Percentiles rank a stretch among this genome's conserved stretches.
Conservation (phyloP, 1,140 invertebrate genomes). For the Venturia canescens region DNA sequence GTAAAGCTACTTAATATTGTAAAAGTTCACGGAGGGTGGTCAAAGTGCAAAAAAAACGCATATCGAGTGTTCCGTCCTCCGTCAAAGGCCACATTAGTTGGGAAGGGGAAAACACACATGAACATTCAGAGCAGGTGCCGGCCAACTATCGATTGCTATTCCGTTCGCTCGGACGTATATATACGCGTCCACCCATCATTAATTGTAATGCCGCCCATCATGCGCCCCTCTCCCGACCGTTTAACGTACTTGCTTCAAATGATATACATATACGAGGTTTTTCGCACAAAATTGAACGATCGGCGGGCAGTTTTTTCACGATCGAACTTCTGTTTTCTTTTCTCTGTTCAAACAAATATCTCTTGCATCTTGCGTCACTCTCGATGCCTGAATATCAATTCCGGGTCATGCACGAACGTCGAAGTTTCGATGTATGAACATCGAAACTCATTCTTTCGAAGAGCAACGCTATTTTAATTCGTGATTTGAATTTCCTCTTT, state of each 20-base stretch:
- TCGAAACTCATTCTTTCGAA: too few relatives aligned
- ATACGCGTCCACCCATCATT: slow-evolving; percentile 55
- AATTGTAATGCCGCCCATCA: slow-evolving; percentile 67
- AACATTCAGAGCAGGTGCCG: slow-evolving; percentile 65
- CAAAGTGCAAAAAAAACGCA: slow-evolving; percentile 20
- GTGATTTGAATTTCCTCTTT: too few relatives aligned
- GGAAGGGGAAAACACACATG: slow-evolving; percentile 50
- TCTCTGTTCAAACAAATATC: too few relatives aligned
- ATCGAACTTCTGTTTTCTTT: too few relatives aligned
- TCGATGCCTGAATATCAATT: too few relatives aligned
- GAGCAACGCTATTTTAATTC: too few relatives aligned
- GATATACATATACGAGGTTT: slow-evolving; percentile 21
- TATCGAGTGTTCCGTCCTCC: slow-evolving; percentile 17
- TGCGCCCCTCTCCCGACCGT: slow-evolving; percentile 51
- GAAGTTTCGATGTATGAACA: too few relatives aligned
- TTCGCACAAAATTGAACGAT: background rate
- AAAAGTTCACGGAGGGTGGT: slow-evolving; percentile 15
- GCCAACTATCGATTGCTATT: slow-evolving; percentile 66
- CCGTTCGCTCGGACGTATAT: slow-evolving; percentile 48
- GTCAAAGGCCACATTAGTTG: background rate
- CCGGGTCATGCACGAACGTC: too few relatives aligned
- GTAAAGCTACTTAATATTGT: too few relatives aligned
- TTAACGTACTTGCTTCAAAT: slow-evolving; percentile 55
- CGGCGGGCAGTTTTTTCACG: too few relatives aligned
- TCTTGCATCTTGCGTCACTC: too few relatives aligned